Base-by-base conservation (phyloP, 2,113 vertebrate genomes). In the Sceloporus undulatus region DNA sequence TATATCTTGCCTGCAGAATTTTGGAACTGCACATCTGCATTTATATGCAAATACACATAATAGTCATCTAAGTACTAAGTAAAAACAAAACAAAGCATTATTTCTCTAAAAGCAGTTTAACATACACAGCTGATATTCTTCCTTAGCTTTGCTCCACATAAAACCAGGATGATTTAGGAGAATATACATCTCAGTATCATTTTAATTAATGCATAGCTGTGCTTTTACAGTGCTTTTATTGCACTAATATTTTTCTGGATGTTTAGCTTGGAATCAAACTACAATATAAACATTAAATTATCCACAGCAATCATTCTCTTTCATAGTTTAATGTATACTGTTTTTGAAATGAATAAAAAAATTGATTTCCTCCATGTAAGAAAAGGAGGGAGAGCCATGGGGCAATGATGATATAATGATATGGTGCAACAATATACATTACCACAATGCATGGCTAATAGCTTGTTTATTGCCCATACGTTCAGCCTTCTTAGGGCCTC, bases 271-370 rank as follows among this genome's bases (percentile, higher is more conserved):
- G 73, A 96, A 95, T 83, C 76, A 92, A 94, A 91, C 91, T 93
- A 92, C 87, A 91, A 92, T 96, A 96, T 96, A 94, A 96, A 96
- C 97, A 96, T 94, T 94, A 95, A 95, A 93, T 92, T 94, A 90
- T 88, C 86, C 88, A 90, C 91, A 87, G 90, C 80, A 92, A 93
- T 93, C 94, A 94, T 90, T 90, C 88, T 91, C 94, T 93, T 79
- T 90, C 85, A 86, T 90, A 89, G 92, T 96, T 95, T 93, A 95
- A 93, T 91, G 91, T 92, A 82, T 75, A 84, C 91, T 76, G 21
- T 89, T 92, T 92, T 89, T 85, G 87, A 90, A 93, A 92, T 74
- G n/a, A 79, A 85, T 90, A 91, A 82, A 91, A 93, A 94, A 92
- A 92, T 91, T 34, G 91, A 90, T 94, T 90, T 90, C 94, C 94